Evolutionary conservation across 2,113 vertebrate species (phyloP), one percentile per base, ranked within the genome.

Genomic region (Tiliqua scincoides): DNA sequence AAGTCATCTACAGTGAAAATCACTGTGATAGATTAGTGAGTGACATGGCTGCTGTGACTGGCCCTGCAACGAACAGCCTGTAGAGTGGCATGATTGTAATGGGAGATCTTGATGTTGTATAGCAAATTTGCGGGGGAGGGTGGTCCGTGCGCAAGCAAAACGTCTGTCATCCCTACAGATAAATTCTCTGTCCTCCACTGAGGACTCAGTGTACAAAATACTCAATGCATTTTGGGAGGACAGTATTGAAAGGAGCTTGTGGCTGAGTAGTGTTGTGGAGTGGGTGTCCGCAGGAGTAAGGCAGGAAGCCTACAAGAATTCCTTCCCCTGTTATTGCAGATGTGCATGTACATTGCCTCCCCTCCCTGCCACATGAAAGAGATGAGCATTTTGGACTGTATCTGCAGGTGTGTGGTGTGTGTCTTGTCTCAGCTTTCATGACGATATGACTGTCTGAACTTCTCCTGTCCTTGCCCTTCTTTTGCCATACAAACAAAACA

Each of bases 321-420:
- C 12, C 14, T 6, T 3, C 5, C 30, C 52, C 54, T n/a, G 27
- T 3, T 6, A 3, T 0, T 30, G 4, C 6, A 61, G 3, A 20
- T 12, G 3, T 11, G 59, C 59, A 61, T 3, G 59, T 8, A 48
- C 43, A 48, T 8, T 48, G 43, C 4, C 43, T 48, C 43, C 43
- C 43, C 43, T 48, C 43, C 43, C 43, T 48, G 43, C 43, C 43
- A 48, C 43, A 4, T 48, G 4, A 48, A 48, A 48, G 4, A 48
- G 43, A 9, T 70, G 63, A 59, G 23, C 37, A 5, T 71, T n/a
- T 82, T 65, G 40, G 43, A 52, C 37, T 62, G 61, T 61, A 40
- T 62, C 43, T 67, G 62, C 4, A 68, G 30, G 20, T 82, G 2
- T 52, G 7, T 71, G n/a, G 12, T 68, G 27, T 32, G 10, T 68